Conservation (phyloP, 1,140 invertebrate species). For the Macrostomum lignano region DNA sequence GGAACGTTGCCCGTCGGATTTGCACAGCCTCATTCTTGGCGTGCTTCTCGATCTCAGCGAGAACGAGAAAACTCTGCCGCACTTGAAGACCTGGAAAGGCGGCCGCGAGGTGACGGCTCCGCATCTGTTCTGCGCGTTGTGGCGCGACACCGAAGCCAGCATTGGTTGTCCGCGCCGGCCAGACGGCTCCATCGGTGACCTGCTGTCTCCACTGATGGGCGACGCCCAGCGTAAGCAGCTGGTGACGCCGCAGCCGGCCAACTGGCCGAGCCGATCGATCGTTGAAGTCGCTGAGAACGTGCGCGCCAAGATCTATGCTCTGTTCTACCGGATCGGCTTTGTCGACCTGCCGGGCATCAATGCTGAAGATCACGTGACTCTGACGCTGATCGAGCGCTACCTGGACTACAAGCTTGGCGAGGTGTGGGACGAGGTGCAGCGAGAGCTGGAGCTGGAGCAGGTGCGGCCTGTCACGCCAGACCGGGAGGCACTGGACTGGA, state of each 20-base stretch:
- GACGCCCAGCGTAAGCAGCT: slow-evolving; percentile 15
- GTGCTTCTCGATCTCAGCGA: slow-evolving; percentile 25
- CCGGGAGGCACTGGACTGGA: slow-evolving; percentile 21
- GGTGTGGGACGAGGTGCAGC: slow-evolving; percentile 23
- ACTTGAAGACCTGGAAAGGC: slow-evolving; percentile 23
- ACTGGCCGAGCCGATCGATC: slow-evolving; percentile 18
- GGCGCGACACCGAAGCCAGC: slow-evolving; percentile 21
- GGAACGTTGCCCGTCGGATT: slow-evolving; percentile 20
- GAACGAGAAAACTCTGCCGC: slow-evolving; percentile 21
- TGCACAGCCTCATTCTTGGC: slow-evolving; percentile 24
- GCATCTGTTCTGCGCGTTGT: slow-evolving; percentile 26
- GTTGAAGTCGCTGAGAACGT: slow-evolving; percentile 26
- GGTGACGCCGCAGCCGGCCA: slow-evolving; percentile 13
- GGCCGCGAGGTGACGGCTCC: no score
- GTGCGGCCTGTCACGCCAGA: slow-evolving; percentile 23
- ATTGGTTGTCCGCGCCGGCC: no score
- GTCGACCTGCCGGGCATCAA: slow-evolving; percentile 21
- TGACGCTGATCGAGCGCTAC: slow-evolving; percentile 26
- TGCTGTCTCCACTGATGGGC: no score
- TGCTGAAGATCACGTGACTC: slow-evolving; percentile 23
- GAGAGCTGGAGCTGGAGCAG: slow-evolving; percentile 18
- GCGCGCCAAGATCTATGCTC: slow-evolving; percentile 25
- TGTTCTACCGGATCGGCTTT: slow-evolving; percentile 26
- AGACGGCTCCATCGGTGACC: no score
- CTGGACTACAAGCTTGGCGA: slow-evolving; percentile 27